Evolutionary conservation across 2,888 invertebrate genomes (phyloP), one percentile per base, ranked within the genome.

Genomic region (Drosophila anceps): DNA sequence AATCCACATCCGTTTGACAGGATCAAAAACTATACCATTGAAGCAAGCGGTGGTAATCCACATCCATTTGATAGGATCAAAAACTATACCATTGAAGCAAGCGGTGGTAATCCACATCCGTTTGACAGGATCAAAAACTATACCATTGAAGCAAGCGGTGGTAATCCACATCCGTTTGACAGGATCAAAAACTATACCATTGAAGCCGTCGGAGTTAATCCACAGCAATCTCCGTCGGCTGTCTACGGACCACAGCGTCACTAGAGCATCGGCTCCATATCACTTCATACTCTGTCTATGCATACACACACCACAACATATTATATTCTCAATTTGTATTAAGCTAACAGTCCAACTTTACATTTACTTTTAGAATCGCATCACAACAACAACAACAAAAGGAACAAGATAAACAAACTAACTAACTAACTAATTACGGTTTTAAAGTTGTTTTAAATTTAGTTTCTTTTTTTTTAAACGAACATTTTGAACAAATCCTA

Each of bases 381-480:
- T 27, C 8, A 15, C 12, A 31, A 7, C n/a, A 10, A 18, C 18
- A 13, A 4, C n/a, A n/a, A n/a, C n/a, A n/a, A n/a, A n/a, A n/a
- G n/a, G n/a, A 24, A 41, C 10, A 43, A 18, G 9, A 41, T 18
- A 53, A 33, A 20, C 3, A 41, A 41, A 41, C 3, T 10, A 44
- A 46, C 24, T 24, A 46, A 15, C 3, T 29, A 48, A 58, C 53
- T 29, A 33, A n/a, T n/a, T 18, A 44, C 13, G 20, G 55, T 79
- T 79, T 76, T 69, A 73, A 64, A 58, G 58, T 69, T 73, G 44
- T 73, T 62, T 50, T 41, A 54, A 55, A 46, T 54, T 62, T 57
- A 59, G 35, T 59, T 66, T 37, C 71, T 65, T 53, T 44, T 64
- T 39, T 77, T 66, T 54, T 43, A 74, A 43, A 39, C 24, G 39